A percentile compares a stretch with the other conserved stretches of the same genome.
Evolutionary conservation across 2,888 invertebrate genomes (phyloP).

Genomic region (Lepidochrysops patricia): DNA sequence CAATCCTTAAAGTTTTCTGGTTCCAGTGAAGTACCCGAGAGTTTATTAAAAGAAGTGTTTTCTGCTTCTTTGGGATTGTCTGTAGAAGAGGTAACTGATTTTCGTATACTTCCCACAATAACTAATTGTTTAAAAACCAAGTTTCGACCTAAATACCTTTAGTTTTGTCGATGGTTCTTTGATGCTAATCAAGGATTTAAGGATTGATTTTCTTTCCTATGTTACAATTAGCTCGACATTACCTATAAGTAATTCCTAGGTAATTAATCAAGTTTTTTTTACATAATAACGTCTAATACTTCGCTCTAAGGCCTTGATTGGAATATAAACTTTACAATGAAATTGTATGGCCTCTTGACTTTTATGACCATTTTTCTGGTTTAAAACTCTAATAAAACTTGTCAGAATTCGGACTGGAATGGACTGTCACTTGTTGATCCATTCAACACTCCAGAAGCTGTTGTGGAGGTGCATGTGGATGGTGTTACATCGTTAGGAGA

Average conservation of each 20-base stretch:
- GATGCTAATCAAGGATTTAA: not conserved
- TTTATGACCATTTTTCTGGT: too few species aligned
- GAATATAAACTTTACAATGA: too few species aligned
- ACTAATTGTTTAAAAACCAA: not conserved
- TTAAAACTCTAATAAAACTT: conserved; percentile 11
- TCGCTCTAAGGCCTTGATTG: too few species aligned
- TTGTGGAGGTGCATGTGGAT: conserved; percentile 80
- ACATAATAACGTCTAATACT: too few species aligned
- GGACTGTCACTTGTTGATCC: conserved; percentile 81
- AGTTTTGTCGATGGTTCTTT: not conserved
- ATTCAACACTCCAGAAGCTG: conserved; percentile 82
- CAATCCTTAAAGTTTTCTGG: conserved; percentile 80
- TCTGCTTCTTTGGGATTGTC: conserved; percentile 83
- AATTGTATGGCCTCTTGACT: too few species aligned
- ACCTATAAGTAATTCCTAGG: too few species aligned
- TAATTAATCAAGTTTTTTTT: too few species aligned
- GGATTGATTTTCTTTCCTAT: not conserved
- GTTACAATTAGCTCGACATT: too few species aligned
- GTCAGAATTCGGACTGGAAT: conserved; percentile 78
- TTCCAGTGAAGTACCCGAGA: conserved; percentile 76
- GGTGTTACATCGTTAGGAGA: conserved; percentile 75
- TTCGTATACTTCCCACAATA: not conserved
- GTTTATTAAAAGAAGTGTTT: conserved; percentile 80
- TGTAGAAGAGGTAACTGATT: conserved; percentile 75
- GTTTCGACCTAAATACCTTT: not conserved